These are phyloP conservation scores for Mythimna lalbum DNA, from an alignment of 2,888 invertebrate genomes.

Conservation along the genomic window DNA sequence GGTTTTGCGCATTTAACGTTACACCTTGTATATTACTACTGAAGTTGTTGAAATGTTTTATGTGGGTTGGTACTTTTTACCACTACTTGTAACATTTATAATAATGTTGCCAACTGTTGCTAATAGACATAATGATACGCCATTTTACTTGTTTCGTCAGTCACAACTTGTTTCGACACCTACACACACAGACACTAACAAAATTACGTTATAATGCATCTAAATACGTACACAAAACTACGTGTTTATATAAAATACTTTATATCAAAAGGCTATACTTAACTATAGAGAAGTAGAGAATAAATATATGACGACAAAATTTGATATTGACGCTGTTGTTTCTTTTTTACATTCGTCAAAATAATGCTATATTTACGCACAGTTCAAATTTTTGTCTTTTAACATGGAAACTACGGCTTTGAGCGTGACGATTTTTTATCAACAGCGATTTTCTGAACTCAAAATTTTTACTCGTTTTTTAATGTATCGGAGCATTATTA, in stretches of 20 bases:
- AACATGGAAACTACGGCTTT: no score
- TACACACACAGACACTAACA: not conserved
- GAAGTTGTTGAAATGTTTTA: not conserved
- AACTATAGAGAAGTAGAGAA: slow-evolving; percentile 13
- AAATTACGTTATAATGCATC: not conserved
- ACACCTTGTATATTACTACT: no score
- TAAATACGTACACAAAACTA: slow-evolving; percentile 42
- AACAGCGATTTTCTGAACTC: no score
- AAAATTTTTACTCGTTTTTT: no score
- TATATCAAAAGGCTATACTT: slow-evolving; percentile 27
- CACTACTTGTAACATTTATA: not conserved
- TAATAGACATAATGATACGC: not conserved
- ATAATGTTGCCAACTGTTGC: not conserved
- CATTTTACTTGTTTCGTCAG: not conserved
- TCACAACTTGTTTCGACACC: not conserved
- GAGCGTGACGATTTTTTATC: no score
- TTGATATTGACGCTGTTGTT: no score
- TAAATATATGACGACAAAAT: not conserved
- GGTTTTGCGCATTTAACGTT: no score
- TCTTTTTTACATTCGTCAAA: not conserved
- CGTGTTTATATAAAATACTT: slow-evolving; percentile 35
- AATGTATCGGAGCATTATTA: no score
- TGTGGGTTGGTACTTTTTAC: slow-evolving; percentile 1
- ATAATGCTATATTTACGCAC: not conserved
- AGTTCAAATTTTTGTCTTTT: no score